A percentile compares a stretch with the other conserved stretches of the same genome.
Evolutionary conservation across 2,797 vertebrate genomes (phyloP).

Genomic region (Atherinosoma microstoma): DNA sequence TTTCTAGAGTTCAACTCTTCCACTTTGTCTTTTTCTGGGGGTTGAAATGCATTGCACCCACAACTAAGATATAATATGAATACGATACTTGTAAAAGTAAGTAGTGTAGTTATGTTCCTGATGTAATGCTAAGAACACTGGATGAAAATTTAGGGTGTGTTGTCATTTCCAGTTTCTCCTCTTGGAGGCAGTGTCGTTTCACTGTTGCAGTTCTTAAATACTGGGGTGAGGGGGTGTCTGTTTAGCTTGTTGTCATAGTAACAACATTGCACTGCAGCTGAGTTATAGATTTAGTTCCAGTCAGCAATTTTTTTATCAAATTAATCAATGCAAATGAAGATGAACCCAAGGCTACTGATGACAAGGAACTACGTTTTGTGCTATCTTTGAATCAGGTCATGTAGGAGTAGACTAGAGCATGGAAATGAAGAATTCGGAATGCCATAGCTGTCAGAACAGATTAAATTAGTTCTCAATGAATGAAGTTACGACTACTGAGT

Average conservation of each 20-base stretch:
- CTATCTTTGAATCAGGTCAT: background rate
- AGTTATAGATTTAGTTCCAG: background rate
- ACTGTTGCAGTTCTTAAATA: background rate
- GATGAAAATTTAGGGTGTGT: background rate
- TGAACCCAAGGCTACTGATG: background rate
- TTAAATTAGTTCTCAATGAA: background rate
- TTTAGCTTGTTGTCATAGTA: background rate
- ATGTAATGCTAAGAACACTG: too few species aligned
- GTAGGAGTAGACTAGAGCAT: background rate
- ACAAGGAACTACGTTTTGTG: background rate
- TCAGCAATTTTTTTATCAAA: background rate
- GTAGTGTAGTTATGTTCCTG: background rate
- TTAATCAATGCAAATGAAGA: background rate
- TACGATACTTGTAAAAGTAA: background rate
- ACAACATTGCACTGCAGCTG: background rate
- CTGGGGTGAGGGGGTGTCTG: background rate
- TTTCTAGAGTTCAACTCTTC: background rate
- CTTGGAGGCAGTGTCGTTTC: slow-evolving; percentile 18
- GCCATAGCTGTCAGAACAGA: background rate
- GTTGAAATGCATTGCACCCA: background rate
- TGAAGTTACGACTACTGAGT: background rate
- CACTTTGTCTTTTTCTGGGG: too few species aligned
- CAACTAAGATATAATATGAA: background rate
- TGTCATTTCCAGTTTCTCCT: background rate
- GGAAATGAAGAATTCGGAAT: background rate